These are phyloP conservation scores for Oncorhynchus kisutch DNA, from an alignment of 2,113 vertebrate genomes.

Conservation along the genomic window DNA sequence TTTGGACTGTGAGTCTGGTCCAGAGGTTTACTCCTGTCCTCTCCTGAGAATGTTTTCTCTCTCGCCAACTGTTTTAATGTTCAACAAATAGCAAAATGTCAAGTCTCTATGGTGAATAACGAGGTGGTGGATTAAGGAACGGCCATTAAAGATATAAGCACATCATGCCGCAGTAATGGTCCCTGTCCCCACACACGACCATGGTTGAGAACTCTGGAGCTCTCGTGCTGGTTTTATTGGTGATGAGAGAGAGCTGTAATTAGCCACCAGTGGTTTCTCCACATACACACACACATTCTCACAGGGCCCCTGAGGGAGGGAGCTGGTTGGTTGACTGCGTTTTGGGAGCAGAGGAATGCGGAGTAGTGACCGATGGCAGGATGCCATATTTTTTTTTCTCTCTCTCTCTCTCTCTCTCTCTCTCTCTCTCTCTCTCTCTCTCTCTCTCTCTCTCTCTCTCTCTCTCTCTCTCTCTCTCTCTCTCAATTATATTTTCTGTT, in stretches of 20 bases:
- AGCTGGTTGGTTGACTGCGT: not conserved
- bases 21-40: no score
- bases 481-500: not conserved
- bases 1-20: no score
- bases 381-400: not conserved
- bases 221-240: no score
- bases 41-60: no score
- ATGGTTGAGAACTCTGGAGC: no score
- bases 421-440: not conserved
- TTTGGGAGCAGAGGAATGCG: conserved; percentile 8
- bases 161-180: no score
- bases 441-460: no score
- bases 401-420: not conserved
- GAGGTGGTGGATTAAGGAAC: not conserved
- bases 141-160: not conserved
- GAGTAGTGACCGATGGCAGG: not conserved
- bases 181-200: no score
- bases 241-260: not conserved
- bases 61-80: not conserved
- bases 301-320: not conserved
- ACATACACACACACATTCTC: not conserved
- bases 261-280: not conserved
- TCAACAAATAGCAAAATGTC: not conserved
- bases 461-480: no score
- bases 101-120: conserved; percentile 5